Percentiles rank a stretch among this genome's conserved stretches.
These are phyloP conservation scores for Rhynchonycteris naso DNA, from an alignment of 2,797 vertebrate genomes.

Conservation along the genomic window DNA sequence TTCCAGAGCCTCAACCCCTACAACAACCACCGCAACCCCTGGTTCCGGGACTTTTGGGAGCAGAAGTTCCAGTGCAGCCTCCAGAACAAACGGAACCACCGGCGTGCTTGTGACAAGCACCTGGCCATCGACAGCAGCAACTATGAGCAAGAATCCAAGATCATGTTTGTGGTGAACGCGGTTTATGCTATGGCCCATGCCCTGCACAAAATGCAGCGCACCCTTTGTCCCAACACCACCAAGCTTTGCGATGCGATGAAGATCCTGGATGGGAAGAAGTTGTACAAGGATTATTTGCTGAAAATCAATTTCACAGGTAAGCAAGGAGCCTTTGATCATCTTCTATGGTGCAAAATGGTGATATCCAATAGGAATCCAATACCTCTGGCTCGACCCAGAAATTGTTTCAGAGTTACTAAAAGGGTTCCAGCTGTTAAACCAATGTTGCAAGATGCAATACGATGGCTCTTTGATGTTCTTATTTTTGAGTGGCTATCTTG, in stretches of 20 bases:
- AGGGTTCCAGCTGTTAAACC: background rate
- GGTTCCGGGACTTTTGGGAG: slow-evolving; percentile 99
- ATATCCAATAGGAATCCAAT: background rate
- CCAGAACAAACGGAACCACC: slow-evolving; percentile 84
- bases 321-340: slow-evolving; percentile 23
- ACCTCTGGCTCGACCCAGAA: background rate
- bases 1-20: slow-evolving; percentile 94
- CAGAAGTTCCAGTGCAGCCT: slow-evolving; percentile 97
- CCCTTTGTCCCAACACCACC: slow-evolving; percentile 95
- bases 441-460: background rate
- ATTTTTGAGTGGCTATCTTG: slow-evolving; percentile 30
- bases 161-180: slow-evolving; percentile 99
- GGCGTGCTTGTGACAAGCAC: slow-evolving; percentile 90
- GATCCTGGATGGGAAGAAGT: slow-evolving; percentile 93
- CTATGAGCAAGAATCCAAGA: slow-evolving; percentile 99
- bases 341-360: background rate
- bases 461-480: background rate
- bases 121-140: slow-evolving; percentile 92
- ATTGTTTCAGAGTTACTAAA: background rate
- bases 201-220: slow-evolving; percentile 96
- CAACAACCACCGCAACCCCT: slow-evolving; percentile 95
- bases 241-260: slow-evolving; percentile 96
- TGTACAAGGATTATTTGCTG: slow-evolving; percentile 97
- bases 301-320: slow-evolving; percentile 98
- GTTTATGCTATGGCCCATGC: slow-evolving; percentile 99